Percentiles rank a stretch among this genome's conserved stretches.
phyloP scores from a whole-genome alignment of 2,888 invertebrate species.

The Cremastinae sp. region DNA sequence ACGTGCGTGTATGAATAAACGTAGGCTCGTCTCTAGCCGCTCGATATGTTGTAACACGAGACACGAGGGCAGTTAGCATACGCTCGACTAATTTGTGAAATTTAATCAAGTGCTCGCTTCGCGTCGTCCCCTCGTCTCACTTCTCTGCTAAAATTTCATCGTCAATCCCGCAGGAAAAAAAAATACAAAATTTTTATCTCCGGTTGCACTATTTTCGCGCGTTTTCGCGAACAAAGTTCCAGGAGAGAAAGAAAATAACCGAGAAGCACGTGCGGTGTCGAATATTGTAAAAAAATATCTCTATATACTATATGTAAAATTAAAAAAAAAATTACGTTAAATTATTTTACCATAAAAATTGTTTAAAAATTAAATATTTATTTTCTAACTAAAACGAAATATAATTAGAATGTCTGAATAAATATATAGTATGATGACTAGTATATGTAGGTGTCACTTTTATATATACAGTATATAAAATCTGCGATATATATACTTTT shows the following conservation, averaged over 20 bases:
- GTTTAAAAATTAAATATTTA: background rate
- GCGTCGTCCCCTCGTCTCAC: slow-evolving; percentile 25
- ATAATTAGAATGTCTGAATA: too few species aligned
- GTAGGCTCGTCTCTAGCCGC: background rate
- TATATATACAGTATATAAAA: too few species aligned
- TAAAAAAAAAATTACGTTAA: background rate
- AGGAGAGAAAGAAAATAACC: background rate
- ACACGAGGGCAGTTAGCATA: slow-evolving; percentile 68
- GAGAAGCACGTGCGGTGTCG: slow-evolving; percentile 39
- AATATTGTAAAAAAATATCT: background rate
- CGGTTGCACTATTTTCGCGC: background rate
- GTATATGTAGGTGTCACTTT: too few species aligned
- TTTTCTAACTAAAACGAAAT: slow-evolving; percentile 1
- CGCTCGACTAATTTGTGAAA: slow-evolving; percentile 75
- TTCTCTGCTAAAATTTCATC: slow-evolving; percentile 19
- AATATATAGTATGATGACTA: too few species aligned
- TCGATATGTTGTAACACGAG: slow-evolving; percentile 65
- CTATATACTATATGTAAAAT: too few species aligned
- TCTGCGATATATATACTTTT: too few species aligned
- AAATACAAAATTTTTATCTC: slow-evolving; percentile 1
- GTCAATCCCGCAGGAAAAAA: slow-evolving; percentile 10
- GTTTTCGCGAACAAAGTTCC: background rate
- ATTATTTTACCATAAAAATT: background rate
- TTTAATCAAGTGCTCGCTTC: slow-evolving; percentile 72
- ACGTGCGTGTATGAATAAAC: background rate